Conservation (phyloP, 1,140 invertebrate genomes). For the Cydia strobilella region DNA sequence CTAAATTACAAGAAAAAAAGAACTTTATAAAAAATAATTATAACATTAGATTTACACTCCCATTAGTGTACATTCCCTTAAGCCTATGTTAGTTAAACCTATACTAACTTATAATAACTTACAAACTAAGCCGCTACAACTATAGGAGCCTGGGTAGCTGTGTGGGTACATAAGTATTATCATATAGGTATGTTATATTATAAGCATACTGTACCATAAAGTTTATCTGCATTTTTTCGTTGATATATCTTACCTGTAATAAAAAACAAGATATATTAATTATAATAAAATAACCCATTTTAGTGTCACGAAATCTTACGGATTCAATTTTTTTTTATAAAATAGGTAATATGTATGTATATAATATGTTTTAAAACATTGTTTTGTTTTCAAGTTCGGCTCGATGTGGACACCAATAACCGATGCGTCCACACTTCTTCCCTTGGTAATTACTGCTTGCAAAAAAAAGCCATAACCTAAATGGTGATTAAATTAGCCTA, state of each 20-base stretch:
- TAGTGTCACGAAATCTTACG: background rate
- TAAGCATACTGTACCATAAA: background rate
- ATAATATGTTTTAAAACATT: no score
- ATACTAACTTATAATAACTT: no score
- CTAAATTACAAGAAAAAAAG: no score
- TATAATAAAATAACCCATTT: no score
- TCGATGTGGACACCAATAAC: no score
- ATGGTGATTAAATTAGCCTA: constrained; percentile 9
- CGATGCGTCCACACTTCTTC: background rate
- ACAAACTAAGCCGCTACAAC: no score
- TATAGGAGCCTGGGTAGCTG: no score
- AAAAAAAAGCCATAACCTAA: background rate
- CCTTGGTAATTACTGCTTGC: background rate
- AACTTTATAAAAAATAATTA: no score
- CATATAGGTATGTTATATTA: background rate
- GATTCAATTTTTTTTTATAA: background rate
- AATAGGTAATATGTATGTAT: background rate
- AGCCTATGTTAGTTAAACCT: no score
- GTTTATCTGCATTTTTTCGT: background rate
- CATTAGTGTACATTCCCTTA: no score
- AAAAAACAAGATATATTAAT: background rate
- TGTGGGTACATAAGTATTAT: background rate
- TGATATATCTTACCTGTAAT: constrained; percentile 10
- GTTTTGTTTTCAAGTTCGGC: no score
- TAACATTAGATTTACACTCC: no score